Base-by-base conservation (phyloP, 2,113 vertebrate species). In the Heloderma charlesbogerti region DNA sequence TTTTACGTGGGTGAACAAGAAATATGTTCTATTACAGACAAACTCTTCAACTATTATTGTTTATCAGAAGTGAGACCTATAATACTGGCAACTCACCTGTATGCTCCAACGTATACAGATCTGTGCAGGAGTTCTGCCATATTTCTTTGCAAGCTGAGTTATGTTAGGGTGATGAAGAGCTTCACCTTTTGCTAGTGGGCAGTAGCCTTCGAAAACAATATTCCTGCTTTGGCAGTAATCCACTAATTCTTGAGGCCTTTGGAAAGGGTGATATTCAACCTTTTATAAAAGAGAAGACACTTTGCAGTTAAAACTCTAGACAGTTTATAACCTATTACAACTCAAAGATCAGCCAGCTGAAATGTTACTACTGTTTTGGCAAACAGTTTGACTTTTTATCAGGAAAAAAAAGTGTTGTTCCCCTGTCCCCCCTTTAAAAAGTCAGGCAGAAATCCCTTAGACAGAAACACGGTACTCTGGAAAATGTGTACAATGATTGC, bases 211-310 rank as follows among this genome's bases (percentile, higher is more conserved):
- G 93, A 98, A 98, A 92, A 96, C 96, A 86, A 97, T 97, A 45
- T 95, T 95, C 95, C 97, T 95, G 71, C 92, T 96, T 86, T 43
- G 95, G 88, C 98, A 98, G 69, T 98, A 98, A 78, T 97, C 93
- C 27, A 97, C 92, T 89, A 98, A 92, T 15, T 96, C 94, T 89
- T 94, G 96, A 87, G 97, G 97, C 92, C 97, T 98, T 97, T 98
- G 97, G 93, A 98, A 98, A 90, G 97, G 97, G 93, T 98, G 97
- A 86, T 98, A 98, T 95, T 98, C 97, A 91, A 98, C 94, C 97
- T 98, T 60, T 82, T 88, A 57, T 0, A 92, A 94, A 86, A 0
- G 92, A 69, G 86, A 87, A 89, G 0, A 91, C 75, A 57, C 34
- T 22, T 2, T 85, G 79, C 10, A 6, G 84, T 29, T 43, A 79